These are phyloP conservation scores for Xestia xanthographa DNA, from an alignment of 2,888 invertebrate genomes.

Conservation along the genomic window DNA sequence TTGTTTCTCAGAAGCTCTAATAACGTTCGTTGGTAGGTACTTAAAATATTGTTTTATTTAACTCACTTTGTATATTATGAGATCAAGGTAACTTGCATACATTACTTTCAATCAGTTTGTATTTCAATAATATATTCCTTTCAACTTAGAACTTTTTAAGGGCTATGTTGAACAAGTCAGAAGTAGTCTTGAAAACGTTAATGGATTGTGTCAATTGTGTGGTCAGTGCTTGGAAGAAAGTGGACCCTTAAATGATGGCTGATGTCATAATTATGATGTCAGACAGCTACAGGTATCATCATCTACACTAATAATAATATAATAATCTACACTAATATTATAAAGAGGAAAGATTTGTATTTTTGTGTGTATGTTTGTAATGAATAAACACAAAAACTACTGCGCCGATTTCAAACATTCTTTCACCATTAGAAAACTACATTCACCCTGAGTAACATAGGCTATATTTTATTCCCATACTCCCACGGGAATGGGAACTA, in stretches of 20 bases:
- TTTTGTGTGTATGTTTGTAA: too few species aligned
- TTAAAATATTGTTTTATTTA: constrained; percentile 18
- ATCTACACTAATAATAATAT: too few species aligned
- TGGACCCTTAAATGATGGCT: not conserved
- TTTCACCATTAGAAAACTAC: too few species aligned
- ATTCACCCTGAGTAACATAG: too few species aligned
- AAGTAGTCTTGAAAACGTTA: not conserved
- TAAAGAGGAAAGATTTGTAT: too few species aligned
- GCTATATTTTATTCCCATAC: too few species aligned
- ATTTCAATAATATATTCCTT: not conserved
- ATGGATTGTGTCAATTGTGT: not conserved
- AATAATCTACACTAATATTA: too few species aligned
- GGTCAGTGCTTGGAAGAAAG: not conserved
- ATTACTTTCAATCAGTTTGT: constrained; percentile 14
- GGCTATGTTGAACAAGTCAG: not conserved
- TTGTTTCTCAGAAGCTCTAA: constrained; percentile 9
- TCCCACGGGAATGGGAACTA: too few species aligned
- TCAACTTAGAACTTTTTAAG: not conserved
- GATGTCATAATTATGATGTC: not conserved
- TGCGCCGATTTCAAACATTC: too few species aligned
- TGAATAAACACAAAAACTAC: too few species aligned
- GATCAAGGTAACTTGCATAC: constrained; percentile 40
- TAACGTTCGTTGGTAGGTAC: not conserved
- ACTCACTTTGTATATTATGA: constrained; percentile 16
- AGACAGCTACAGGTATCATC: not conserved